Percentiles rank a stretch among this genome's conserved stretches.
These are phyloP conservation scores for Perccottus glenii DNA, from an alignment of 2,113 vertebrate species.

Conservation along the genomic window DNA sequence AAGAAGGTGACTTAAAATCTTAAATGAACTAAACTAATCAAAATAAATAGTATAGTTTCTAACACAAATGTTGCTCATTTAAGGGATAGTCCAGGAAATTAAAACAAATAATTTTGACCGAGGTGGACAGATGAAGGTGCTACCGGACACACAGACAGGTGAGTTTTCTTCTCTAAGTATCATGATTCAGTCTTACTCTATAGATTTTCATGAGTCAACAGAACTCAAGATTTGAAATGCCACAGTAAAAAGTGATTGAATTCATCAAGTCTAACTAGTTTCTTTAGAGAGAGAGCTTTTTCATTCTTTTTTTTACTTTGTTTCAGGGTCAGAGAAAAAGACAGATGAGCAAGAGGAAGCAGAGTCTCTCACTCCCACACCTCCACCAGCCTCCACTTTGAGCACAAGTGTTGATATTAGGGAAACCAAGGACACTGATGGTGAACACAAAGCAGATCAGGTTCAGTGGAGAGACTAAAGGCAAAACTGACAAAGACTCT, in stretches of 20 bases:
- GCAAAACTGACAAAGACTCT: neutral
- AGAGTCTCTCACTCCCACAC: neutral
- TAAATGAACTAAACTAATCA: no score
- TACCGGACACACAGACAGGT: no score
- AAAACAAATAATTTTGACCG: no score
- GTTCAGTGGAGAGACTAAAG: neutral
- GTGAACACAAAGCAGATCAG: neutral
- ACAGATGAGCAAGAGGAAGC: neutral
- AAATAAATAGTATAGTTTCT: no score
- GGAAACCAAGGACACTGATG: neutral
- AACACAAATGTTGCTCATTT: no score
- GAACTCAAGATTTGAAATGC: no score
- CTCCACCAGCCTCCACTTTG: neutral
- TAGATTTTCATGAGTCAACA: no score
- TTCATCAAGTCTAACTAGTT: slow-evolving; percentile 1
- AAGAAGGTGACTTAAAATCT: no score
- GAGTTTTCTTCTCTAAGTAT: no score
- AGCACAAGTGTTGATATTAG: neutral
- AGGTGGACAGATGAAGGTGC: no score
- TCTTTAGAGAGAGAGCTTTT: neutral
- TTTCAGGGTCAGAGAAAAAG: slow-evolving; percentile 24
- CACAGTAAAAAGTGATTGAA: neutral
- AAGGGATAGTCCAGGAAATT: no score
- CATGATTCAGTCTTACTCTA: no score
- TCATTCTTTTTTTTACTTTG: neutral